Evolutionary conservation across 2,113 vertebrate species (phyloP).

Genomic region (Campylomormyrus numenius): DNA sequence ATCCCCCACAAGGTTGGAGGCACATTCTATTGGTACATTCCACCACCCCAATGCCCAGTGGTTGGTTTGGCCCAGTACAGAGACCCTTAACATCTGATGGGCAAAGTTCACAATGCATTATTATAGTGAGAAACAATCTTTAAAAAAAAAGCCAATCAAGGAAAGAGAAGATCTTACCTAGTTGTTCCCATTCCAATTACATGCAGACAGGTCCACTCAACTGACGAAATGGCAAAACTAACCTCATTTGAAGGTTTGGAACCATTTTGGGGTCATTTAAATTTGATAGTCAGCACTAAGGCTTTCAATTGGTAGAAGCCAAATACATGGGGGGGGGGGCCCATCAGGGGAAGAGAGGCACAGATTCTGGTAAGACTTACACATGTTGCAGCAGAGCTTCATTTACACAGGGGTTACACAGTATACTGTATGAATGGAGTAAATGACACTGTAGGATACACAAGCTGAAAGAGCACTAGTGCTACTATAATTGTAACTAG

Average conservation of each 20-base stretch:
- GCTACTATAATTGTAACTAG: too few species aligned
- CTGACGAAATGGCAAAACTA: neutral
- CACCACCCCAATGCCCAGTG: neutral
- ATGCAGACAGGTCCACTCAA: neutral
- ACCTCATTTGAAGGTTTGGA: neutral
- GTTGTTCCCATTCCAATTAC: neutral
- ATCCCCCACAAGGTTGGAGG: neutral
- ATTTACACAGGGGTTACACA: neutral
- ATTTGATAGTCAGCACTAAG: neutral
- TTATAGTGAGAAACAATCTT: too few species aligned
- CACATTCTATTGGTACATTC: too few species aligned
- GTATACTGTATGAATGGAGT: neutral
- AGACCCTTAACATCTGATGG: neutral
- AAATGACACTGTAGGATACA: neutral
- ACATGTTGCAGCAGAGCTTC: neutral
- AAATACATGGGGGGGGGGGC: too few species aligned
- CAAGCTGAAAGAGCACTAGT: neutral
- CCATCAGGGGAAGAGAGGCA: too few species aligned
- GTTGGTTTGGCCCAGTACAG: neutral
- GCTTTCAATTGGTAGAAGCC: too few species aligned
- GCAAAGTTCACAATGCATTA: neutral
- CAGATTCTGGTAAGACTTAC: neutral
- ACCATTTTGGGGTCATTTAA: neutral
- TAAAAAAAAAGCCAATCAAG: too few species aligned
- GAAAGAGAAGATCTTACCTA: too few species aligned